These are phyloP conservation scores for Muscidifurax raptorellus DNA, from an alignment of 1,140 invertebrate species.

Conservation along the genomic window DNA sequence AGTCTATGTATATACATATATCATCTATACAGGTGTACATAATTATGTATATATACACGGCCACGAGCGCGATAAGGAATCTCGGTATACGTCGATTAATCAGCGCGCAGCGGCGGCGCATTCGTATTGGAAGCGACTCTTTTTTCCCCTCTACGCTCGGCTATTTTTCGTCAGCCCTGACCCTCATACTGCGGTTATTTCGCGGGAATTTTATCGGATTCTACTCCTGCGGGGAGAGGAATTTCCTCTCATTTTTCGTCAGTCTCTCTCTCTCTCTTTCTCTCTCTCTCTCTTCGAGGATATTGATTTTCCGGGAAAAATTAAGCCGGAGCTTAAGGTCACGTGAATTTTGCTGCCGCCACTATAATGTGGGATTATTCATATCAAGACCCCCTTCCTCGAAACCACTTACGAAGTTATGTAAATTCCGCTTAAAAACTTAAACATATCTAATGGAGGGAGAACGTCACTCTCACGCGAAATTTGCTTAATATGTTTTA, in stretches of 20 bases:
- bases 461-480: too few relatives aligned
- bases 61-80: conserved; percentile 15
- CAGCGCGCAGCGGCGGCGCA: not conserved
- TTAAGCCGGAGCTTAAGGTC: not conserved
- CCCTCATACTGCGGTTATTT: not conserved
- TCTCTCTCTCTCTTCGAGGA: not conserved
- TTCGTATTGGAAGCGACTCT: not conserved
- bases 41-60: not conserved
- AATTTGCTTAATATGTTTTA: too few relatives aligned
- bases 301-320: not conserved
- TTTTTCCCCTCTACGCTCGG: not conserved
- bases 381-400: not conserved
- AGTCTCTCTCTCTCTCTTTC: not conserved
- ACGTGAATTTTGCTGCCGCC: not conserved
- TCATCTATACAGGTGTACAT: not conserved
- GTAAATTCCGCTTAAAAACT: not conserved
- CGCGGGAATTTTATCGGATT: not conserved
- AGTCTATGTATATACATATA: not conserved
- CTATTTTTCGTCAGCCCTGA: not conserved
- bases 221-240: not conserved
- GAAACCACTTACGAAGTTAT: not conserved
- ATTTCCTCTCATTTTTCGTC: not conserved
- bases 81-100: conserved; percentile 23
- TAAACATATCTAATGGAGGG: not conserved
- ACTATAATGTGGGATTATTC: not conserved